Evolutionary conservation across 2,797 vertebrate species (phyloP).

Genomic region (Macrochelys suwanniensis): DNA sequence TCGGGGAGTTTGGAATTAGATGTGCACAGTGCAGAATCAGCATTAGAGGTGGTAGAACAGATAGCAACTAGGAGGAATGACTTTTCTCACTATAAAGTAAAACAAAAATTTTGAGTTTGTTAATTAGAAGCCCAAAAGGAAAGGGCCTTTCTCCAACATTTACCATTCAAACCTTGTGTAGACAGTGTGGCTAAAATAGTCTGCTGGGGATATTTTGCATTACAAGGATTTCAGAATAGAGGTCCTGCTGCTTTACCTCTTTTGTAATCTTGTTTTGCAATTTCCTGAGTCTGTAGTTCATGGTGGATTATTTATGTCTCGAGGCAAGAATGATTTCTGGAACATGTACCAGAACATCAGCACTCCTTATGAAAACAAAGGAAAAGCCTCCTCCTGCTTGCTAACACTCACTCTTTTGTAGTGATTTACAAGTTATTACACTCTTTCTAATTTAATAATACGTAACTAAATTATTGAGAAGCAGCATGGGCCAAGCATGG

Average conservation of each 20-base stretch:
- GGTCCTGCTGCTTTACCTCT: not conserved
- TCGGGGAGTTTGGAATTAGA: slow-evolving; percentile 21
- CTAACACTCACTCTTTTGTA: not conserved
- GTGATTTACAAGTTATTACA: not conserved
- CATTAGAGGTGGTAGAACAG: not conserved
- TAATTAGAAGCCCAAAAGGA: slow-evolving; percentile 40
- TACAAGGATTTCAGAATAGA: not conserved
- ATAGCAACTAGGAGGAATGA: slow-evolving; percentile 1
- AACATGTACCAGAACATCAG: rapidly evolving
- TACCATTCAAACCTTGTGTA: not conserved
- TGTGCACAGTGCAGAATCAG: not conserved
- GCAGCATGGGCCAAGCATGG: not conserved
- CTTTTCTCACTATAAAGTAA: slow-evolving; percentile 36
- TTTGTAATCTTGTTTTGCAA: not conserved
- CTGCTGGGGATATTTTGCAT: not conserved
- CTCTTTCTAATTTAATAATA: not conserved
- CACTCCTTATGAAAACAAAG: not conserved
- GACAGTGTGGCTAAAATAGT: not conserved
- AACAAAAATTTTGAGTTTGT: not conserved
- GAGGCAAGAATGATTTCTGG: not conserved
- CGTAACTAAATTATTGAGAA: not conserved
- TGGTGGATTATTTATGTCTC: not conserved
- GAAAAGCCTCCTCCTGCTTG: not conserved
- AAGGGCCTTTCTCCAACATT: not conserved
- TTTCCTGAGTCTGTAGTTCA: not conserved